Evolutionary conservation across 2,113 vertebrate species (phyloP).

Genomic region (Sphaerodactylus townsendi): DNA sequence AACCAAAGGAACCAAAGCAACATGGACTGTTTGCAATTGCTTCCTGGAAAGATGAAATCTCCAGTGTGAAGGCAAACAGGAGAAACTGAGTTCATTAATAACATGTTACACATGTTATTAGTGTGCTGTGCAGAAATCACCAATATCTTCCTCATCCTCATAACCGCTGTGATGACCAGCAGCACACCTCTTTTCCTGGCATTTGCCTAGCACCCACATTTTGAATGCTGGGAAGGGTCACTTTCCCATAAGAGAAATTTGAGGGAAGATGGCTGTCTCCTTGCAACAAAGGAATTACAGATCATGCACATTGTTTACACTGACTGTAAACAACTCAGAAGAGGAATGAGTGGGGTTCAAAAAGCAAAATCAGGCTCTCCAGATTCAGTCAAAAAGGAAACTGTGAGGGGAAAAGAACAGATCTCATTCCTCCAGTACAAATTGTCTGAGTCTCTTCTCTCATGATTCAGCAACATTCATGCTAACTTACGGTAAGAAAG

Average conservation of each 20-base stretch:
- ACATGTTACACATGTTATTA: no score
- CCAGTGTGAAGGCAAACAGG: no score
- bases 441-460: conserved; percentile 48
- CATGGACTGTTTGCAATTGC: no score
- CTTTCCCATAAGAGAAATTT: not conserved
- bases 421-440: conserved; percentile 50
- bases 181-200: not conserved
- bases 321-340: not conserved
- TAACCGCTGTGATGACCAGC: not conserved
- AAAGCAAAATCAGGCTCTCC: conserved; percentile 49
- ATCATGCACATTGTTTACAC: not conserved
- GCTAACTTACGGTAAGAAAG: conserved; percentile 68
- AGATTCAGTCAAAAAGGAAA: conserved; percentile 59
- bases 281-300: not conserved
- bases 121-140: no score
- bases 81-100: no score
- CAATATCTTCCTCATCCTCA: not conserved
- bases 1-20: no score
- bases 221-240: not conserved
- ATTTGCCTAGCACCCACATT: not conserved
- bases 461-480: conserved; percentile 70
- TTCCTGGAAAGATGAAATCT: no score
- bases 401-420: conserved; percentile 24
- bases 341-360: not conserved
- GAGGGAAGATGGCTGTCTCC: not conserved